Evolutionary conservation across 2,888 invertebrate genomes (phyloP).

Genomic region (Napeogenes inachia): DNA sequence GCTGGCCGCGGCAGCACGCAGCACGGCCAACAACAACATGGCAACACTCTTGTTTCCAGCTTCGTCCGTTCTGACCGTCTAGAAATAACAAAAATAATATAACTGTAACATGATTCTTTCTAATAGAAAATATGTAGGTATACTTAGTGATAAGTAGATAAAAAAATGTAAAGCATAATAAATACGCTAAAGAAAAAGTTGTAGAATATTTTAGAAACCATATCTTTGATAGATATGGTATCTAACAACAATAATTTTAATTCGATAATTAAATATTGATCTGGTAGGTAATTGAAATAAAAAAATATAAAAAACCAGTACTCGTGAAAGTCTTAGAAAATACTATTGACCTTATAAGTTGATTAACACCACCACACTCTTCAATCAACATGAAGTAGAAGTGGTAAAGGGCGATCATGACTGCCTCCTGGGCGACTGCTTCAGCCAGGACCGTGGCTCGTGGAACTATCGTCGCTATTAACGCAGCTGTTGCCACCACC

Average conservation of each 20-base stretch:
- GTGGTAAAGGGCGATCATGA: constrained; percentile 83
- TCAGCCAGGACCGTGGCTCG: constrained; percentile 82
- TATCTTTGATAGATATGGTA: too few relatives aligned
- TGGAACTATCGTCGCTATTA: constrained; percentile 78
- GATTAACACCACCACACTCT: constrained; percentile 80
- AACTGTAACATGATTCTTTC: background rate
- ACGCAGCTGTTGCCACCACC: constrained; percentile 78
- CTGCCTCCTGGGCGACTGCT: constrained; percentile 81
- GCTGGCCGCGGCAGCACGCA: constrained; percentile 77
- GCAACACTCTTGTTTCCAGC: constrained; percentile 79
- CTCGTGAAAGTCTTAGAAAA: background rate
- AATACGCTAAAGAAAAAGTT: background rate
- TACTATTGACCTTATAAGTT: constrained; percentile 65
- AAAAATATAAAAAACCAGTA: background rate
- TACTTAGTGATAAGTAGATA: background rate
- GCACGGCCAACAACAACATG: constrained; percentile 87
- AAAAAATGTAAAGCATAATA: background rate
- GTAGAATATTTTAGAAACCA: too few relatives aligned
- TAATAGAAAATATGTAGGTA: background rate
- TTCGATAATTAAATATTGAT: too few relatives aligned
- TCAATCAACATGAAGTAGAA: constrained; percentile 82
- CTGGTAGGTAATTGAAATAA: too few relatives aligned
- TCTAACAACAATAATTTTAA: too few relatives aligned
- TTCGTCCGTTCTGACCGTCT: constrained; percentile 75
- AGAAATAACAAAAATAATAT: constrained; percentile 25